Evolutionary conservation across 1,140 invertebrate species (phyloP).

Genomic region (Danaus plexippus): DNA sequence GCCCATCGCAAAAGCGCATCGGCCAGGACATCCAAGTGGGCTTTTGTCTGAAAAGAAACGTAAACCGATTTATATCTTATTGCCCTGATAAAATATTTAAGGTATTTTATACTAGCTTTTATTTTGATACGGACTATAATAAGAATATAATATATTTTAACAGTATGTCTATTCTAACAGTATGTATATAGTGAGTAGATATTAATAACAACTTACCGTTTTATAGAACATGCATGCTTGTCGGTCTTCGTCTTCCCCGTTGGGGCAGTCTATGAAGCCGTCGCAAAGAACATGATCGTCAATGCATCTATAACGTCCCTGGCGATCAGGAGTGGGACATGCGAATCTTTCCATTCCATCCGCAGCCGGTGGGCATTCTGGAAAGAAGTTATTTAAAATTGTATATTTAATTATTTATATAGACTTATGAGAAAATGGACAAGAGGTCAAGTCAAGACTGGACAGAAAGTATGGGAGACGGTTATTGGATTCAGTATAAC

Average conservation of each 20-base stretch:
- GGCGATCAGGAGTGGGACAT: slow-evolving; percentile 90
- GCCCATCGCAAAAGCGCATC: slow-evolving; percentile 94
- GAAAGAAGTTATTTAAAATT: slow-evolving; percentile 20
- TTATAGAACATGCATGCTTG: slow-evolving; percentile 98
- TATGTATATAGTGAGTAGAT: too few relatives aligned
- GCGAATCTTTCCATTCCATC: slow-evolving; percentile 96
- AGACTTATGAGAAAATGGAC: too few relatives aligned
- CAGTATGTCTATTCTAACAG: too few relatives aligned
- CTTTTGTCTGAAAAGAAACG: slow-evolving; percentile 86
- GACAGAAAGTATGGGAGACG: too few relatives aligned
- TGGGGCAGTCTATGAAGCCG: slow-evolving; percentile 94
- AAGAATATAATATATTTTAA: too few relatives aligned
- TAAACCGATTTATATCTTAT: neutral
- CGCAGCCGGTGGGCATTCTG: slow-evolving; percentile 93
- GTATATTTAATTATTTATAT: slow-evolving; percentile 2
- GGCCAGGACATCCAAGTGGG: slow-evolving; percentile 92
- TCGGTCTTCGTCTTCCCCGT: slow-evolving; percentile 92
- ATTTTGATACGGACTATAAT: too few relatives aligned
- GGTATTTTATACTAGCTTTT: neutral
- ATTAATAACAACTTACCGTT: slow-evolving; percentile 79
- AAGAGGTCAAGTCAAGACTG: too few relatives aligned
- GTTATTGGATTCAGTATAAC: too few relatives aligned
- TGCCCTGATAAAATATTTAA: too few relatives aligned
- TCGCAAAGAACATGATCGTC: slow-evolving; percentile 96
- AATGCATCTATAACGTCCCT: slow-evolving; percentile 94